A percentile compares a stretch with the other conserved stretches of the same genome.
Evolutionary conservation across 2,797 vertebrate species (phyloP).

Genomic region (Manis javanica): DNA sequence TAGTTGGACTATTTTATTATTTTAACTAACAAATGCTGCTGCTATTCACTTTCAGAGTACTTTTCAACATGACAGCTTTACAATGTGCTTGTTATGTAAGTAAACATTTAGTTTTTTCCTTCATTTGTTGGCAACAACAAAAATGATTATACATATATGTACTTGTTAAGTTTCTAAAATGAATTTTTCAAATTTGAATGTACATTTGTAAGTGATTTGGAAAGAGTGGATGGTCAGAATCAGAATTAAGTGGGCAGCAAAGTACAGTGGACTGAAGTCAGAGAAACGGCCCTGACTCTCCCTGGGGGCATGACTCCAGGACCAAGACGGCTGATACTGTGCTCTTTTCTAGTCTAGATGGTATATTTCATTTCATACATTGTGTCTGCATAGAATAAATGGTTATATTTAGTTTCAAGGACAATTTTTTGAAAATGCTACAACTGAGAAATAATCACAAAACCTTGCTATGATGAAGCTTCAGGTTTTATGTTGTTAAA

Average conservation of each 20-base stretch:
- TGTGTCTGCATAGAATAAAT: not conserved
- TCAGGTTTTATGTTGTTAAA: not conserved
- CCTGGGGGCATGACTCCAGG: not conserved
- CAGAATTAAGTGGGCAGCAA: not conserved
- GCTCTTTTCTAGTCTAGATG: not conserved
- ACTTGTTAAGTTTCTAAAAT: not conserved
- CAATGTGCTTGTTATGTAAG: not conserved
- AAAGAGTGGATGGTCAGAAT: not conserved
- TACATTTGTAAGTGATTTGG: not conserved
- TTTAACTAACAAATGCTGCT: not conserved
- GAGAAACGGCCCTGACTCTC: not conserved
- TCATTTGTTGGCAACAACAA: not conserved
- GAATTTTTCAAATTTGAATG: not conserved
- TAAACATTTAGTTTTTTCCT: not conserved
- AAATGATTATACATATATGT: not conserved
- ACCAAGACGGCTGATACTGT: not conserved
- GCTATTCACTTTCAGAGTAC: not conserved
- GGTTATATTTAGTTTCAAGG: not conserved
- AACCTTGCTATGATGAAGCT: not conserved
- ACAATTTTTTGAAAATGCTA: slow-evolving; percentile 32
- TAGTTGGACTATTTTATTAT: not conserved
- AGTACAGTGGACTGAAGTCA: not conserved
- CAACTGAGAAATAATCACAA: not conserved
- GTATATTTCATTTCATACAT: not conserved
- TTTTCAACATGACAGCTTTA: not conserved